Conservation (phyloP, 2,113 vertebrate species). For the Caloenas nicobarica region DNA sequence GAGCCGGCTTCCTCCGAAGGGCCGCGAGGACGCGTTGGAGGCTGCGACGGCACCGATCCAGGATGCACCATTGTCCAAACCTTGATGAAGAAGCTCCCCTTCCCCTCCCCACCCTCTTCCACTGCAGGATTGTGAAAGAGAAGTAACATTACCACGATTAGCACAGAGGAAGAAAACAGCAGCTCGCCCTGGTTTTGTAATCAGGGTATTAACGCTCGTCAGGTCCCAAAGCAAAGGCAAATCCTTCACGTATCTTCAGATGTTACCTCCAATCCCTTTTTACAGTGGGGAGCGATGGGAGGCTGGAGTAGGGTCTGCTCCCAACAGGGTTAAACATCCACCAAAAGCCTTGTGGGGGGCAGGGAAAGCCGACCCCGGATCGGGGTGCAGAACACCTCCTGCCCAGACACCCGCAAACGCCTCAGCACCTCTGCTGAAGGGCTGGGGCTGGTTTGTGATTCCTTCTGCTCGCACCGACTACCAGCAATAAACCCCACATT, state of each 20-base stretch:
- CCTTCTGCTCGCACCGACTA: neutral
- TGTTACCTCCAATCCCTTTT: neutral
- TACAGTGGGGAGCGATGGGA: neutral
- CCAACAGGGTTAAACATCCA: neutral
- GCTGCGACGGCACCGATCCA: neutral
- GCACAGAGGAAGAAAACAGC: constrained; percentile 36
- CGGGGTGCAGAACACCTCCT: neutral
- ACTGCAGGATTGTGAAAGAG: constrained; percentile 44
- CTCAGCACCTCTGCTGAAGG: neutral
- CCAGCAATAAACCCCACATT: neutral
- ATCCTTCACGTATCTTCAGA: neutral
- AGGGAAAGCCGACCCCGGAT: neutral
- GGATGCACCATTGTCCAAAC: constrained; percentile 17
- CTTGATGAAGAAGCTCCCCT: constrained; percentile 34
- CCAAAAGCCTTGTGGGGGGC: neutral
- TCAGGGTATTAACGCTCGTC: neutral
- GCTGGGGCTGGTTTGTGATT: neutral
- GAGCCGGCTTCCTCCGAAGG: constrained; percentile 15
- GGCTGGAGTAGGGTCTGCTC: neutral
- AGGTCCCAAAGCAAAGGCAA: neutral
- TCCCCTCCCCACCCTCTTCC: constrained; percentile 33
- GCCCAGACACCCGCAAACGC: neutral
- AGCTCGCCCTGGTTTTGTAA: constrained; percentile 19
- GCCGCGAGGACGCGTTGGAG: neutral
- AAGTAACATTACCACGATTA: neutral